These are phyloP conservation scores for Conopomorpha cramerella DNA, from an alignment of 1,140 invertebrate genomes.

Conservation along the genomic window DNA sequence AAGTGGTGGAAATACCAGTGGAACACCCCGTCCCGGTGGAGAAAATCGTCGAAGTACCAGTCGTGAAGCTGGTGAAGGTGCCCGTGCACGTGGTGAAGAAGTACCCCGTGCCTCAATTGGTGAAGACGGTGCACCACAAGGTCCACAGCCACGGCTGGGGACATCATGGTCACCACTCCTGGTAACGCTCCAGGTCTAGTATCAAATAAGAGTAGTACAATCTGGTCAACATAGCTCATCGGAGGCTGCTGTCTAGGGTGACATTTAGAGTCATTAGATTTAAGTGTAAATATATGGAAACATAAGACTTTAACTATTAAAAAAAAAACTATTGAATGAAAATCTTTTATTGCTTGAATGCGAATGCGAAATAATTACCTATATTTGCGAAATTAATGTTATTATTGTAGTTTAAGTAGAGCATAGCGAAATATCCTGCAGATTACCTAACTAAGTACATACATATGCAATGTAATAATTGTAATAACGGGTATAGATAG, in stretches of 20 bases:
- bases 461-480: no score
- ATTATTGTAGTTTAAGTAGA: no score
- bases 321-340: no score
- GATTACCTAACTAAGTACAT: no score
- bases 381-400: no score
- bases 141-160: constrained; percentile 1
- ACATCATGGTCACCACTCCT: constrained; percentile 11
- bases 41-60: constrained; percentile 40
- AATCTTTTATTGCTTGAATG: no score
- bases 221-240: constrained; percentile 36
- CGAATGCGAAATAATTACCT: no score
- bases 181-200: constrained; percentile 12
- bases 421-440: no score
- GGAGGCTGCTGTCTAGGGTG: constrained; percentile 53
- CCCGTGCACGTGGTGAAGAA: constrained; percentile 42
- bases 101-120: constrained; percentile 41
- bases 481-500: no score
- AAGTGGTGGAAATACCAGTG: constrained; percentile 37
- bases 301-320: no score
- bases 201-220: no score
- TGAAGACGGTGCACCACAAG: constrained; percentile 44
- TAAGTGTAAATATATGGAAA: no score
- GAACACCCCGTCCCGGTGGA: constrained; percentile 45
- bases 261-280: constrained; percentile 58
- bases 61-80: constrained; percentile 36